Base-by-base conservation (phyloP, 2,888 invertebrate genomes). In the Oxyteleia sp. region DNA sequence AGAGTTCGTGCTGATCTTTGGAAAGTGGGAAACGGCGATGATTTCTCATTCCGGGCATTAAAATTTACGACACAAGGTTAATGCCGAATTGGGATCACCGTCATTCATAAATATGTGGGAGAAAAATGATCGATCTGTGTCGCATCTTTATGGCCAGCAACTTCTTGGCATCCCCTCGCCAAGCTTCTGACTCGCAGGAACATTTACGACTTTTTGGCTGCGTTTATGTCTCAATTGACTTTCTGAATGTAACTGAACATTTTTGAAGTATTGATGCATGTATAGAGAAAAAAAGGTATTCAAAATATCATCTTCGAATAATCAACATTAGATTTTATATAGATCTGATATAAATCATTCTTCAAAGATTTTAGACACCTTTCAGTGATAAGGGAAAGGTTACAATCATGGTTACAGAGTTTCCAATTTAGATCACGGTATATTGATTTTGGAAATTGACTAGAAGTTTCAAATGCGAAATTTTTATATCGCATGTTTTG, bases 1-100 rank as follows among this genome's bases (percentile, higher is more conserved):
- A 55, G 38, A 55, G 55, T 55, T 38, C 26, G 11, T 55, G 35
- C 11, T 2, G 29, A 15, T 32, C 11, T 16, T 10, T 38, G 55
- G 55, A 55, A 35, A 55, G 35, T 38, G 55, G 20, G 26, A 55
- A 55, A 38, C 55, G 18, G 11, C 2, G 49, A 20, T 45, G 45
- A 29, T 61, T 45, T 61, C 45, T 61, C 43, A 45, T n/a, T 16
- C 11, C 43, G 13, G 29, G 16, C 18, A 45, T 45, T 26, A 61
- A 61, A 61, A 29, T 43, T 26, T 43, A 45, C 15, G 26, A 45
- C 16, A 49, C 68, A 69, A 69, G 68, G 68, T 55, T 45, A 69
- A 45, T 16, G 55, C 38, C n/a, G 45, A 55, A 43, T 18, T n/a
- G 26, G 13, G 32, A 69, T 55, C 43, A 20, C 11, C 11, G 23